phyloP scores from a whole-genome alignment of 1,140 invertebrate genomes.

The Anthonomus grandis region DNA sequence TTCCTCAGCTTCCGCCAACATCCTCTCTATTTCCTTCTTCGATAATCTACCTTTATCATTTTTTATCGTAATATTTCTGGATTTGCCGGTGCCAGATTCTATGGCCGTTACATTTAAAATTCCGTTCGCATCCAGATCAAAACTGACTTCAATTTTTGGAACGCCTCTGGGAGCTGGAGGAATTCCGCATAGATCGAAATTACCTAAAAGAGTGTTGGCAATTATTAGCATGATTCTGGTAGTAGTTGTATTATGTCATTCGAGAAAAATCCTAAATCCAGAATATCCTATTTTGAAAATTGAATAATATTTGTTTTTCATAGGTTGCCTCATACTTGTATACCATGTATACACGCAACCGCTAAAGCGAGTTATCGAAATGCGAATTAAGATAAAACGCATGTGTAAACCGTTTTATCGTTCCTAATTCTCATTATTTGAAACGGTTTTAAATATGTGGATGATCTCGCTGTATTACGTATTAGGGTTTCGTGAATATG shows the following conservation, averaged over 20 bases:
- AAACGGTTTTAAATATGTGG: too few relatives aligned
- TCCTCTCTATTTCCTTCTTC: constrained; percentile 55
- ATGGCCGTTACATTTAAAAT: constrained; percentile 62
- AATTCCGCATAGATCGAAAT: constrained; percentile 61
- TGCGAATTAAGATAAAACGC: background rate
- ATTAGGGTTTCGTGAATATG: too few relatives aligned
- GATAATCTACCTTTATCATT: constrained; percentile 57
- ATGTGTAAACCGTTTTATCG: too few relatives aligned
- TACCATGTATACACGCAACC: background rate
- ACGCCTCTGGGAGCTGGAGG: constrained; percentile 56
- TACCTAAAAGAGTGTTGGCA: constrained; percentile 40
- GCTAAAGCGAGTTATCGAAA: background rate
- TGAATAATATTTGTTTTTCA: too few relatives aligned
- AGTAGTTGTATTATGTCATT: background rate
- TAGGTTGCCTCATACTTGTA: too few relatives aligned
- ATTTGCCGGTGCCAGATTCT: constrained; percentile 62
- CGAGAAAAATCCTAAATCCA: too few relatives aligned
- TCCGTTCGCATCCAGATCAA: constrained; percentile 60
- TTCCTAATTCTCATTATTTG: too few relatives aligned
- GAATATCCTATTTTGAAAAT: too few relatives aligned
- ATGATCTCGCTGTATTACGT: too few relatives aligned
- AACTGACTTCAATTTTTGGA: constrained; percentile 64
- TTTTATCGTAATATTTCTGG: constrained; percentile 58
- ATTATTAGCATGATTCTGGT: background rate
- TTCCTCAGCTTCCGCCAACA: constrained; percentile 66